Base-by-base conservation (phyloP, 2,888 invertebrate genomes). In the Maniola hyperantus region DNA sequence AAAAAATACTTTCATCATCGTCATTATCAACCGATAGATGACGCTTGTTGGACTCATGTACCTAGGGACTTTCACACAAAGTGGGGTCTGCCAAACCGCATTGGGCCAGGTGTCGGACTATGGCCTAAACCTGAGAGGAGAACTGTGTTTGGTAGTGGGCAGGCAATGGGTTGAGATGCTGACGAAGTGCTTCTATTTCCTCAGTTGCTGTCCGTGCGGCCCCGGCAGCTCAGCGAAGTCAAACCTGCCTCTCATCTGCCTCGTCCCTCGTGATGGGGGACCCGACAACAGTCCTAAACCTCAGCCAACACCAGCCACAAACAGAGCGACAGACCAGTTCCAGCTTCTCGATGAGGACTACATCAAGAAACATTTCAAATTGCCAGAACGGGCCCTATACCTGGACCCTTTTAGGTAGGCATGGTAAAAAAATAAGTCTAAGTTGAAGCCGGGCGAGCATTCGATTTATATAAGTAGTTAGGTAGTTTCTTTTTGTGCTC, bases 361-460 rank as follows among this genome's bases (percentile, higher is more conserved):
- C 67, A 82, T 92, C 20, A 87, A 83, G 73, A 84, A 87, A 67
- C 79, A 92, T 71, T 91, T 90, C 70, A 85, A 88, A 34, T 73
- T 92, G 46, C 87, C 88, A 1, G 81, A 79, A 50, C 79, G 89
- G 53, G 68, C 90, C 1, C 74, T 90, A 1, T 92, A 91, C 66
- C 76, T 91, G 10, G 91, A 91, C 71, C 87, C 90, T 0, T 86
- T 82, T 65, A 84, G 87, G 50, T 48, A 48, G 7, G 46, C 20
- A 50, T 20, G 10, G 10, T 10, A 20, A 5, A 26, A 11, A 26
- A 26, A 26, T 26, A 26, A 26, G 26, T 26, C 26, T 2, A 26
- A 26, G 26, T 4, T 26, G 26, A 26, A 26, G 26, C 4, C 4
- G 4, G 4, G 26, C 26, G 26, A 4, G 26, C 26, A 4, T 26